These are phyloP conservation scores for Standfussiana lucernea DNA, from an alignment of 2,888 invertebrate species.

Conservation along the genomic window DNA sequence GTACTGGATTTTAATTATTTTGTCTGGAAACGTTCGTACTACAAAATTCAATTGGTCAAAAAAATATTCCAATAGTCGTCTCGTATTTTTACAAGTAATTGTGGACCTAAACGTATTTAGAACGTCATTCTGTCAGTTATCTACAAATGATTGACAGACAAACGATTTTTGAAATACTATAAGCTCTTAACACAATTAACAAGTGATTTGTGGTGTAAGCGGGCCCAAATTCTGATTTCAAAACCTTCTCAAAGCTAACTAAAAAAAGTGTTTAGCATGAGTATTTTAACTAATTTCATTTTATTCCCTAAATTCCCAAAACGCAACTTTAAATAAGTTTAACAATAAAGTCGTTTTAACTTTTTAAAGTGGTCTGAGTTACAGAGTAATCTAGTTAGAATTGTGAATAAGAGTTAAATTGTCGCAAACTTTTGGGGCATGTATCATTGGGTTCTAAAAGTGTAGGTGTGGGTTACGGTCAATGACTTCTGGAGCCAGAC, in stretches of 20 bases:
- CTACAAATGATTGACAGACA: neutral
- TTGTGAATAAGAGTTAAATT: conserved; percentile 49
- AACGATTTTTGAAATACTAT: neutral
- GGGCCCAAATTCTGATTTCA: neutral
- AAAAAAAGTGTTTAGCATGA: neutral
- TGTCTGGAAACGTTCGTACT: neutral
- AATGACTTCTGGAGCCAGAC: conserved; percentile 45
- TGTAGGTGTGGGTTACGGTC: conserved; percentile 34
- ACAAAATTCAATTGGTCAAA: neutral
- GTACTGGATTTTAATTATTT: neutral
- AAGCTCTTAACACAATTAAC: neutral
- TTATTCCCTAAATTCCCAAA: conserved; percentile 27
- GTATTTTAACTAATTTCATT: conserved; percentile 19
- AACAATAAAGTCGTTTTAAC: conserved; percentile 42
- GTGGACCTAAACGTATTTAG: neutral
- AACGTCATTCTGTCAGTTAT: no score
- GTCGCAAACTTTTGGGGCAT: conserved; percentile 45
- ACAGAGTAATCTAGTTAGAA: conserved; percentile 46
- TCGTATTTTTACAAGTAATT: no score
- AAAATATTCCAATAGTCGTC: neutral
- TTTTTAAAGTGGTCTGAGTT: conserved; percentile 53
- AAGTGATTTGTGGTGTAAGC: neutral
- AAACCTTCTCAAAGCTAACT: neutral
- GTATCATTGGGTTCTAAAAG: conserved; percentile 27
- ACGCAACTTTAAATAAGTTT: conserved; percentile 24